Evolutionary conservation across 1,140 invertebrate genomes (phyloP), one percentile per base, ranked within the genome.

Genomic region (Archegozetes longisetosus): DNA sequence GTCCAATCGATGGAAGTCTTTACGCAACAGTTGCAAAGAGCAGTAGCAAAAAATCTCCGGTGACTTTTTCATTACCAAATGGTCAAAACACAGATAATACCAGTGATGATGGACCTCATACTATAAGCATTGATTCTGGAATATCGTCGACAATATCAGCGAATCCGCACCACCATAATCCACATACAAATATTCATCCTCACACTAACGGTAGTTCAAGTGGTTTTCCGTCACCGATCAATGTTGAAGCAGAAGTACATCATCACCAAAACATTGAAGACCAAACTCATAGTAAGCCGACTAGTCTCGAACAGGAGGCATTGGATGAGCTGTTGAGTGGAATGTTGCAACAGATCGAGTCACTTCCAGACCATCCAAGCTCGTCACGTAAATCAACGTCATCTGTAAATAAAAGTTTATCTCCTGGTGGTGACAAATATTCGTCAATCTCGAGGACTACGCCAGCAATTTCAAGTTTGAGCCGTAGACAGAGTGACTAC

Each of bases 1-100:
- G 86, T 40, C 85, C 86, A 25, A 76, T 88, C 64, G 87, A 91
- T 80, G 86, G 86, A 62, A 88, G 85, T 69, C 80, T 89, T 64
- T 89, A 91, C 78, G 86, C 86, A 51, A 84, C 82, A 12, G 83
- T 88, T 61, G 78, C 81, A 53, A 81, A 81, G 70, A 67, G 47
- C 12, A 13, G 22, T 3, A 32, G 22, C 2, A 68, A 64, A 64
- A 64, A 50, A 20, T 25, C 14, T 60, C 60, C 53, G 57, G 47
- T 25, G 59, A 61, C 50, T 51, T 58, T 26, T 25, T 61, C 22
- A 61, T 61, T 28, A 29, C 22, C 53, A 55, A 22, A 22, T 17
- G 14, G 14, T 25, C 25, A 53, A 56, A 57, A 50, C 55, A 54
- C 55, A 53, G 14, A 27, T 49, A 49, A 57, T 55, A 26, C 53